phyloP scores from a whole-genome alignment of 2,113 vertebrate species.

The Ranitomeya variabilis region DNA sequence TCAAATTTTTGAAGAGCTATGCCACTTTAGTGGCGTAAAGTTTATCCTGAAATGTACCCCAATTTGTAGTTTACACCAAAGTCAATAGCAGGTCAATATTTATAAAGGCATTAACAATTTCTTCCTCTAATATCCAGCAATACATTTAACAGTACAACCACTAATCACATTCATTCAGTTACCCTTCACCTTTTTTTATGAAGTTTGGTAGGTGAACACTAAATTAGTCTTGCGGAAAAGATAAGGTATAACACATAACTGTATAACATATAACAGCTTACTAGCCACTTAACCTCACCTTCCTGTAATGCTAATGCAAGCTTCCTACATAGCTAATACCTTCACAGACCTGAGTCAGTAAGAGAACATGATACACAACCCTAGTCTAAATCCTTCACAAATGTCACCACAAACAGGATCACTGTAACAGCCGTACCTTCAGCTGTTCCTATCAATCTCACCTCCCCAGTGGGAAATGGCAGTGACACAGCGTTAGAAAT shows the following conservation, averaged over 20 bases:
- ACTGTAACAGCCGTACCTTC: conserved; percentile 41
- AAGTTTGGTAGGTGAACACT: neutral
- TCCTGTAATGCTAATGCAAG: neutral
- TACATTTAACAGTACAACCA: neutral
- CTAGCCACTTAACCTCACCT: neutral
- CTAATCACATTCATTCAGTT: neutral
- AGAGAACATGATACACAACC: conserved; percentile 15
- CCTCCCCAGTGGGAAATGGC: conserved; percentile 2
- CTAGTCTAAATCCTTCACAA: conserved; percentile 27
- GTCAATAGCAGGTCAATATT: neutral
- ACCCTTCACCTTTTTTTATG: neutral
- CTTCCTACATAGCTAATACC: neutral
- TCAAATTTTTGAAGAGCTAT: too few species aligned
- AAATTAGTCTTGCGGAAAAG: neutral
- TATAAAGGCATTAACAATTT: neutral
- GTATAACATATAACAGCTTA: neutral
- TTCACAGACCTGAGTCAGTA: conserved; percentile 31
- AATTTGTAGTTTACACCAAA: neutral
- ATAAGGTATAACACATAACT: neutral
- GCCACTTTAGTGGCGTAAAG: too few species aligned
- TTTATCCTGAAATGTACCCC: too few species aligned
- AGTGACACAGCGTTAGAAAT: neutral
- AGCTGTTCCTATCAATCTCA: conserved; percentile 48
- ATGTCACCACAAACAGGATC: conserved; percentile 38
- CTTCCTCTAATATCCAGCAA: neutral